These are phyloP conservation scores for Propithecus deckenii DNA, from an alignment of 2,797 vertebrate species.

Conservation along the genomic window DNA sequence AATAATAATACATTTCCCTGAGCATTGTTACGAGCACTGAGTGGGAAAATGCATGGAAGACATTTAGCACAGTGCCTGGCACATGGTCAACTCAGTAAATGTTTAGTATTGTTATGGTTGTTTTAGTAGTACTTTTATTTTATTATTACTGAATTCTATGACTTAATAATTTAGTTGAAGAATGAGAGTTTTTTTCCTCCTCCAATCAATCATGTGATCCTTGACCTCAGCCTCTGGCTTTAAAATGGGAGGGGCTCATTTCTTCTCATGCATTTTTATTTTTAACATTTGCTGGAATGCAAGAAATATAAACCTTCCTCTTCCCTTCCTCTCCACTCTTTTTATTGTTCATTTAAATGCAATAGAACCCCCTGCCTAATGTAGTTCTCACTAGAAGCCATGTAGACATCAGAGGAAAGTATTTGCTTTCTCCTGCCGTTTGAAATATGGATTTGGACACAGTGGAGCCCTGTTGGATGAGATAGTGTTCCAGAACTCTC, in stretches of 20 bases:
- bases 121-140: neutral
- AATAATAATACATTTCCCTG: neutral
- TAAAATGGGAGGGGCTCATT: neutral
- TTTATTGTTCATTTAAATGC: neutral
- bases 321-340: neutral
- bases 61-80: neutral
- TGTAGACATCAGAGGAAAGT: neutral
- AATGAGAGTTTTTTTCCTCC: neutral
- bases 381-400: neutral
- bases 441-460: neutral
- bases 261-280: neutral
- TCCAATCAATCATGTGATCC: neutral
- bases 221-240: neutral
- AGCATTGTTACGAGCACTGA: neutral
- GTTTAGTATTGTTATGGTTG: neutral
- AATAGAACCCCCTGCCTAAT: neutral
- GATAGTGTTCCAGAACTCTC: neutral
- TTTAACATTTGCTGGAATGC: neutral
- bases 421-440: neutral
- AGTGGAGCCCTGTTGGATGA: neutral
- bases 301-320: neutral
- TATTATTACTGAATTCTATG: neutral
- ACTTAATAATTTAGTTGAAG: neutral
- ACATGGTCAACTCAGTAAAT: neutral
- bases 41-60: neutral